Conservation (phyloP, 1,140 invertebrate species). For the Zaprionus capensis region DNA sequence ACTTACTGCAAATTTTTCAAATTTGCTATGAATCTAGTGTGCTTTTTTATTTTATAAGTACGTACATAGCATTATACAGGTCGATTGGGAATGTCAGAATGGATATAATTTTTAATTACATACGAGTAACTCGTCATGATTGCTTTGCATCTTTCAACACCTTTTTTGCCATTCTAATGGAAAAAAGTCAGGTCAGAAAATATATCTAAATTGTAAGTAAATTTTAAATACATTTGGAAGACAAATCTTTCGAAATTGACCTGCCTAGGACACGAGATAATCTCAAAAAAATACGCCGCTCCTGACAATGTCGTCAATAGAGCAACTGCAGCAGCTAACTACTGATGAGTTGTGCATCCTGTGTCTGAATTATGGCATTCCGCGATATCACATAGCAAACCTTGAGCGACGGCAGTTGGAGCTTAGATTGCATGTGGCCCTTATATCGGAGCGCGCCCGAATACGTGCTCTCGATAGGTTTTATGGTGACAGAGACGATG, state of each 20-base stretch:
- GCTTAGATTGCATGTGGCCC: conserved; percentile 47
- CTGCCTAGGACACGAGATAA: background rate
- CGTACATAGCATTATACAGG: background rate
- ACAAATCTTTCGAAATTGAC: background rate
- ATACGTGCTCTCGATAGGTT: conserved; percentile 31
- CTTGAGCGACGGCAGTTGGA: conserved; percentile 38
- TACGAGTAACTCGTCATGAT: background rate
- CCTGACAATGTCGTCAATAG: conserved; percentile 21
- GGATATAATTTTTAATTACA: background rate
- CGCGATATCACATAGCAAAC: background rate
- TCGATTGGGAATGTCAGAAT: background rate
- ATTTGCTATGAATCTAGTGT: background rate
- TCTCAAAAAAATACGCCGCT: background rate
- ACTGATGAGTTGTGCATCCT: conserved; percentile 37
- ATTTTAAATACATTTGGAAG: background rate
- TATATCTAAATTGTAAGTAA: background rate
- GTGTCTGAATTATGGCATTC: conserved; percentile 40
- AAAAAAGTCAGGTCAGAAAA: background rate
- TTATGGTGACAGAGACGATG: background rate
- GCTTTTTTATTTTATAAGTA: background rate
- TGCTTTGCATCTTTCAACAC: background rate
- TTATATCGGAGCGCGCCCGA: conserved; percentile 53
- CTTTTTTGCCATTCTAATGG: background rate
- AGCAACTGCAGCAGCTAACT: conserved; percentile 34
- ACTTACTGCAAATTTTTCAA: background rate